Evolutionary conservation across 2,797 vertebrate genomes (phyloP).

Genomic region (Phrynocephalus forsythii): DNA sequence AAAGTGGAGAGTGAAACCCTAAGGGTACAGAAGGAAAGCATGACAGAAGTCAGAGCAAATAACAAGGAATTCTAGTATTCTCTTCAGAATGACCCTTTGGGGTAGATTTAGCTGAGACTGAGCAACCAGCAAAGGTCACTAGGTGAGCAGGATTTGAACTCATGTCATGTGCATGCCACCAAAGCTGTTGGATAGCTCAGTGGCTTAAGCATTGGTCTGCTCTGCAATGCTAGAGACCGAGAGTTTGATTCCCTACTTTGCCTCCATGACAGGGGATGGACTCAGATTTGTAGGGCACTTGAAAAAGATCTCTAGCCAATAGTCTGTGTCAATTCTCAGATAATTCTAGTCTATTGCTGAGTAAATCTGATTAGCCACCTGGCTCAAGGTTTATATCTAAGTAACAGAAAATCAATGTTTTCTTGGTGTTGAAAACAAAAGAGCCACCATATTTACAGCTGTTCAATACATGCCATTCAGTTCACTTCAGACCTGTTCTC

Average conservation of each 20-base stretch:
- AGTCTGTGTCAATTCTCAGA: no score
- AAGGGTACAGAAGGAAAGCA: background rate
- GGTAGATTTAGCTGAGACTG: no score
- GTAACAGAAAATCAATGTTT: background rate
- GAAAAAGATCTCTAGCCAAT: background rate
- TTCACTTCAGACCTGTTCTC: background rate
- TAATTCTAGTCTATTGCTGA: background rate
- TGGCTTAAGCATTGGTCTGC: no score
- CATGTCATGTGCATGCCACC: no score
- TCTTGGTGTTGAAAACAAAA: background rate
- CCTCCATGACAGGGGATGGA: background rate
- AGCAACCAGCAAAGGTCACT: background rate
- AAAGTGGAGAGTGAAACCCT: constrained; percentile 13
- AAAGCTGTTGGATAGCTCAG: no score
- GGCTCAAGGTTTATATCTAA: background rate
- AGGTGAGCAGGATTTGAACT: no score
- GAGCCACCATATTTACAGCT: background rate
- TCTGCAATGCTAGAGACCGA: no score
- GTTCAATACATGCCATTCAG: background rate
- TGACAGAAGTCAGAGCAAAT: background rate
- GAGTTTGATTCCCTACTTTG: no score
- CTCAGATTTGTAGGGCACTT: background rate
- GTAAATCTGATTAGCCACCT: background rate
- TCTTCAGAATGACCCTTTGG: background rate
- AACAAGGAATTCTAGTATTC: background rate